Evolutionary conservation across 1,140 invertebrate genomes (phyloP).

Genomic region (Drosophila sechellia): DNA sequence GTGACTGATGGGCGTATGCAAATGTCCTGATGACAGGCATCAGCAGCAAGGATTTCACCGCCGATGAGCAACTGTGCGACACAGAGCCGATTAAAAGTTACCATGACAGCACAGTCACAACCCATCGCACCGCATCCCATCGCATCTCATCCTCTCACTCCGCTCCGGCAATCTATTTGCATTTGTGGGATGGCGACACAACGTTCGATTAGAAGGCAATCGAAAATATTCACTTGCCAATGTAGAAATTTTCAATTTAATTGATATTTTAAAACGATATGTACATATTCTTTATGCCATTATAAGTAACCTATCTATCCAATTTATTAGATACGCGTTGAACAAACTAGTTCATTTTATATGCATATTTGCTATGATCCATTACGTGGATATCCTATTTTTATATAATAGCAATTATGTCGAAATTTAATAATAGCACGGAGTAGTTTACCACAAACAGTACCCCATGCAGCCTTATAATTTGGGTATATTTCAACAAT

Average conservation of each 20-base stretch:
- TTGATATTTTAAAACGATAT: not conserved
- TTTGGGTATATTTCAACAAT: not conserved
- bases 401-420: no score
- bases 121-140: slow-evolving; percentile 38
- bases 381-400: no score
- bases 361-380: no score
- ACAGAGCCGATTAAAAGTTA: slow-evolving; percentile 79
- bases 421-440: no score
- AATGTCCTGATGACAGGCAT: slow-evolving; percentile 73
- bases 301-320: no score
- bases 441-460: no score
- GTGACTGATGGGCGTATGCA: slow-evolving; percentile 77
- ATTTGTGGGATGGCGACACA: not conserved
- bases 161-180: slow-evolving; percentile 21
- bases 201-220: not conserved
- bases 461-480: no score
- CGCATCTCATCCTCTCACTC: slow-evolving; percentile 8
- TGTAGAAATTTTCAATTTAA: not conserved
- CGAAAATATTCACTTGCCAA: not conserved
- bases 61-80: slow-evolving; percentile 55
- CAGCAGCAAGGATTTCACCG: slow-evolving; percentile 32
- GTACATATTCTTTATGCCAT: no score
- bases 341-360: no score
- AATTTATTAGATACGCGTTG: no score
- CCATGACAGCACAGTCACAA: slow-evolving; percentile 64